Evolutionary conservation across 2,797 vertebrate species (phyloP).

Genomic region (Emys orbicularis): DNA sequence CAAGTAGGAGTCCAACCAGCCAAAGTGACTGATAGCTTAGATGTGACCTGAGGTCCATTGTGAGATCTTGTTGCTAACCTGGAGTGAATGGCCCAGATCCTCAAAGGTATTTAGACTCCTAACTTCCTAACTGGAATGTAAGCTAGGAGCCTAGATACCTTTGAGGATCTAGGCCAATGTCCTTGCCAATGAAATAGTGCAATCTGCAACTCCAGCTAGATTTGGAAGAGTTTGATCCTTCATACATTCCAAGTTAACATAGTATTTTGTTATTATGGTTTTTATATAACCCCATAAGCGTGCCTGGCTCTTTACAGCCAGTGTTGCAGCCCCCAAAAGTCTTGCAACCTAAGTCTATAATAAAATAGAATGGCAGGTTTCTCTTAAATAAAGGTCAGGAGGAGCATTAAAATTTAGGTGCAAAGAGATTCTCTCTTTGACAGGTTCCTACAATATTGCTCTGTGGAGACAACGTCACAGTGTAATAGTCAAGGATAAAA

Average conservation of each 20-base stretch:
- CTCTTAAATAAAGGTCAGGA: slow-evolving; percentile 31
- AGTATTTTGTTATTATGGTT: slow-evolving; percentile 26
- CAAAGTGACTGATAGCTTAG: slow-evolving; percentile 32
- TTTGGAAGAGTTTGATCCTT: slow-evolving; percentile 16
- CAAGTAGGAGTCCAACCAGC: slow-evolving; percentile 11
- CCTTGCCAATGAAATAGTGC: slow-evolving; percentile 29
- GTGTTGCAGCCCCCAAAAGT: slow-evolving; percentile 35
- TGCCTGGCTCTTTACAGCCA: slow-evolving; percentile 45
- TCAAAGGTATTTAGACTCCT: neutral
- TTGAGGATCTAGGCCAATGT: neutral
- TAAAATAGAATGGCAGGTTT: slow-evolving; percentile 46
- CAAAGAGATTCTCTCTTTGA: slow-evolving; percentile 48
- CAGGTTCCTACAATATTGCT: slow-evolving; percentile 8
- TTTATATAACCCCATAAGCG: slow-evolving; percentile 19
- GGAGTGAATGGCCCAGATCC: neutral
- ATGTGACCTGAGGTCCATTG: neutral
- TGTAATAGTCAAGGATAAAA: slow-evolving; percentile 39
- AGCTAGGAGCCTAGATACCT: neutral
- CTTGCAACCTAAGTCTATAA: slow-evolving; percentile 44
- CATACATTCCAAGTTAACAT: slow-evolving; percentile 39
- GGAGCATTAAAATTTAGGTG: slow-evolving; percentile 35
- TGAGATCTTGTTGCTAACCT: slow-evolving; percentile 12
- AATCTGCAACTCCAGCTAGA: neutral
- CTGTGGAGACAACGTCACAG: neutral
- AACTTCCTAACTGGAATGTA: neutral